Conservation (phyloP, 2,797 vertebrate genomes). For the Bradypodion ventrale region DNA sequence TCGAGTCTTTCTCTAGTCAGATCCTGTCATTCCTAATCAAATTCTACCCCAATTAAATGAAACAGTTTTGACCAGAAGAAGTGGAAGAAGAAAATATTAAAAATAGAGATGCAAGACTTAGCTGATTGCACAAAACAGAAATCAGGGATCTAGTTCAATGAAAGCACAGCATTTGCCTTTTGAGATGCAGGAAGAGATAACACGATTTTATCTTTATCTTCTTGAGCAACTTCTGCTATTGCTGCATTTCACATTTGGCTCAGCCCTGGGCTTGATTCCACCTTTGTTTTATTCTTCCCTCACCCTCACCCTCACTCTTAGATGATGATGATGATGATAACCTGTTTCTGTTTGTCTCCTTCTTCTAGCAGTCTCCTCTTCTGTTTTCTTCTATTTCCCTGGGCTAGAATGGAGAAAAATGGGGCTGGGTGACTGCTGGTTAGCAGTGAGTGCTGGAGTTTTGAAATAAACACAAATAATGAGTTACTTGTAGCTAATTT, state of each 20-base stretch:
- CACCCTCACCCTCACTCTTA: not conserved
- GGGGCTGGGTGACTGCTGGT: not conserved
- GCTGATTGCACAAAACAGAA: not conserved
- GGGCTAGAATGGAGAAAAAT: not conserved
- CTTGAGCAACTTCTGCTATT: not conserved
- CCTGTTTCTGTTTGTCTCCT: too few species aligned
- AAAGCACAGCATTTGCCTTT: not conserved
- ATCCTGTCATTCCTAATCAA: not conserved
- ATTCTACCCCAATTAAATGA: not conserved
- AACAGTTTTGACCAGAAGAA: not conserved
- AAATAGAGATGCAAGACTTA: not conserved
- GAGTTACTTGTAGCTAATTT: not conserved
- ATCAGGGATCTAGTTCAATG: constrained; percentile 4
- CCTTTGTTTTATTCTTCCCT: not conserved
- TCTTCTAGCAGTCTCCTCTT: not conserved
- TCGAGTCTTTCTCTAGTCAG: not conserved
- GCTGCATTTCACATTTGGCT: not conserved
- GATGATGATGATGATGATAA: not conserved
- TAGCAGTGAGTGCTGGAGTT: not conserved
- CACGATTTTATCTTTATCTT: not conserved
- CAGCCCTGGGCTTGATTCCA: too few species aligned
- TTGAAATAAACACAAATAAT: not conserved
- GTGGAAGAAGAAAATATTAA: not conserved
- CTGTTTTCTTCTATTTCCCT: not conserved
- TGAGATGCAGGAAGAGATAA: not conserved